Evolutionary conservation across 2,797 vertebrate species (phyloP).

Genomic region (Bradypodion ventrale): DNA sequence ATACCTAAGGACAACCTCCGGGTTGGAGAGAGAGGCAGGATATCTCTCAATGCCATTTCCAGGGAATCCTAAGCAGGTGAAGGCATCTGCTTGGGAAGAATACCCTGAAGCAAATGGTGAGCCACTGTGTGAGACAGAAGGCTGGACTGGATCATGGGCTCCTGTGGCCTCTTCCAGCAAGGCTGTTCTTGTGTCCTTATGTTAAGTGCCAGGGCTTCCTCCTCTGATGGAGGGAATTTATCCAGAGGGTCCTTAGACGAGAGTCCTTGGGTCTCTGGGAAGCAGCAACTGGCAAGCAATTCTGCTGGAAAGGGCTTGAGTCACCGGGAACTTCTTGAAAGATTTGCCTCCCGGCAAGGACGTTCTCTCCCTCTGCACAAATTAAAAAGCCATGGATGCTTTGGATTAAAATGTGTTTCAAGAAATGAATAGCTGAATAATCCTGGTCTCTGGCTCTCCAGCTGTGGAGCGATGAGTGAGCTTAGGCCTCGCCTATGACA

Average conservation of each 20-base stretch:
- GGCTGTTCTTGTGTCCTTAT: no score
- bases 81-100: no score
- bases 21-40: no score
- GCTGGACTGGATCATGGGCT: no score
- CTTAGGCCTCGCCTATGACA: no score
- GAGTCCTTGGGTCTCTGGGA: background rate
- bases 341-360: slow-evolving; percentile 2
- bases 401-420: background rate
- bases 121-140: no score
- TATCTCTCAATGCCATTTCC: no score
- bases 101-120: no score
- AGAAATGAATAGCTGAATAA: background rate
- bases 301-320: background rate
- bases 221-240: background rate
- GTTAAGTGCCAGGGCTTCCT: background rate
- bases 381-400: background rate
- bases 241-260: background rate
- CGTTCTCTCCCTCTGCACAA: background rate
- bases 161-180: no score
- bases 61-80: no score
- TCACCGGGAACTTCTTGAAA: background rate
- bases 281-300: background rate
- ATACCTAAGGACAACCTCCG: no score
- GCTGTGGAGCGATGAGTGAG: background rate
- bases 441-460: background rate